Conservation (phyloP, 2,113 vertebrate species). For the Ctenodactylus gundi region DNA sequence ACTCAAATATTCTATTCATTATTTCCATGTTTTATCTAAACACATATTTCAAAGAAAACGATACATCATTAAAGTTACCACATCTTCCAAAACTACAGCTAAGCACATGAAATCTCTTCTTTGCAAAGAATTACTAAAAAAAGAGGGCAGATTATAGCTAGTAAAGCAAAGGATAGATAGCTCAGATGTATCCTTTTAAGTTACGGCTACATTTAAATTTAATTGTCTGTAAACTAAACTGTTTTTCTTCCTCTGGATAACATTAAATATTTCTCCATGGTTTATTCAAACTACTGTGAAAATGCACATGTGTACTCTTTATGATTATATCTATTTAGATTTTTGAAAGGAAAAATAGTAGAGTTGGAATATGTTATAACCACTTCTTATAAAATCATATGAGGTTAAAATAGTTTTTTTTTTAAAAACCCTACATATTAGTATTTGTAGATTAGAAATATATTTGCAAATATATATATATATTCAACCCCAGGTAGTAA, state of each 20-base stretch:
- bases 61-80: background rate
- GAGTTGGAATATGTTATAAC: background rate
- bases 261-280: background rate
- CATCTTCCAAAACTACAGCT: slow-evolving; percentile 5
- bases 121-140: background rate
- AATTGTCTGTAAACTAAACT: background rate
- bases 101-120: background rate
- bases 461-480: background rate
- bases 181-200: background rate
- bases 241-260: background rate
- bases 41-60: slow-evolving; percentile 49
- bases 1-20: slow-evolving; percentile 34
- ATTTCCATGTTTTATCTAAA: slow-evolving; percentile 18
- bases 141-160: background rate
- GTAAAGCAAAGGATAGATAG: background rate
- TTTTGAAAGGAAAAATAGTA: background rate
- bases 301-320: background rate
- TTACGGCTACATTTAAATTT: background rate
- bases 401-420: slow-evolving; percentile 52
- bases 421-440: too few species aligned
- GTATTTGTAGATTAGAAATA: too few species aligned
- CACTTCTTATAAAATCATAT: background rate
- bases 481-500: background rate
- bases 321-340: background rate
- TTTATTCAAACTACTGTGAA: background rate